phyloP scores from a whole-genome alignment of 2,888 invertebrate genomes.

The Lasioglossum marginatum region DNA sequence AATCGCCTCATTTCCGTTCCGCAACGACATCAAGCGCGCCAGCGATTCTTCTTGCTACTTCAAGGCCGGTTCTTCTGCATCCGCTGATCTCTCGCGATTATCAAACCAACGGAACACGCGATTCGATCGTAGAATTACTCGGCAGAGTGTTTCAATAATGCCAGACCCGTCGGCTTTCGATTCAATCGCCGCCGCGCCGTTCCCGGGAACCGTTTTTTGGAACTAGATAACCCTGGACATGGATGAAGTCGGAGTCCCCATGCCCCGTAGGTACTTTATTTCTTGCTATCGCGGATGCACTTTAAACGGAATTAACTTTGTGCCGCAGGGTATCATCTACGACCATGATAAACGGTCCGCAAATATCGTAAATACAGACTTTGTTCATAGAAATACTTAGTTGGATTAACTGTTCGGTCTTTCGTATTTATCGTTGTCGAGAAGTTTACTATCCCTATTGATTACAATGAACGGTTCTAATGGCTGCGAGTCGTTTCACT shows the following conservation, averaged over 20 bases:
- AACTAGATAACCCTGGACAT: not conserved
- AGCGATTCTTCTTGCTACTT: constrained; percentile 31
- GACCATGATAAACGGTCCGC: not conserved
- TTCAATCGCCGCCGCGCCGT: not conserved
- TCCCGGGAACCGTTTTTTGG: not conserved
- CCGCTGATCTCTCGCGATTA: constrained; percentile 30
- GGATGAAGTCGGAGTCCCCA: no score
- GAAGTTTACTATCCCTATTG: not conserved
- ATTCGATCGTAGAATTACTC: constrained; percentile 46
- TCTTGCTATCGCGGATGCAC: not conserved
- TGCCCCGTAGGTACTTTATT: not conserved
- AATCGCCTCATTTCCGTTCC: constrained; percentile 72
- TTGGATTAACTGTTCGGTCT: not conserved
- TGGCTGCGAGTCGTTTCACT: not conserved
- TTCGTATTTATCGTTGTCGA: not conserved
- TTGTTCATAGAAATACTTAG: not conserved
- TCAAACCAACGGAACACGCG: constrained; percentile 51
- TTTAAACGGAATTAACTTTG: not conserved
- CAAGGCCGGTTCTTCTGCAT: constrained; percentile 45
- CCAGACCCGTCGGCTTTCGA: constrained; percentile 4
- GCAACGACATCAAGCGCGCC: constrained; percentile 60
- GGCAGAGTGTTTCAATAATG: not conserved
- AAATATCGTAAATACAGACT: not conserved
- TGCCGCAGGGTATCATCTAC: not conserved
- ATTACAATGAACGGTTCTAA: constrained; percentile 4